Percentiles rank a stretch among this genome's conserved stretches.
These are phyloP conservation scores for Condylura cristata DNA, from an alignment of 2,113 vertebrate genomes.

Conservation along the genomic window DNA sequence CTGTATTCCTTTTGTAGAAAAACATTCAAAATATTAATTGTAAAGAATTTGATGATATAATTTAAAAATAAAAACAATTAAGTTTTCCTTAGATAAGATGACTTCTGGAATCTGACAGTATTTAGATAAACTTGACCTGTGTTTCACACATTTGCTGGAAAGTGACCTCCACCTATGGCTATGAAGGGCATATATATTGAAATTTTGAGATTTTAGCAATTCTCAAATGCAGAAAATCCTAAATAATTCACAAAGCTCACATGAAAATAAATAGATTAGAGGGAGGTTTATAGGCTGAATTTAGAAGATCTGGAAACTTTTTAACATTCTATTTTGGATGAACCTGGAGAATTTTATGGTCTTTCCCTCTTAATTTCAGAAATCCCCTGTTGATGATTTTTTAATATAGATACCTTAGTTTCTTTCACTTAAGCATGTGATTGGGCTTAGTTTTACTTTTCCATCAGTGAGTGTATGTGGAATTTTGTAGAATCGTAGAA, in stretches of 20 bases:
- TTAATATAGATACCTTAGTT: not conserved
- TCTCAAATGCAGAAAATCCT: not conserved
- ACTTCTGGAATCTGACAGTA: not conserved
- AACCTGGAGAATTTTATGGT: not conserved
- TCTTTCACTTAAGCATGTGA: not conserved
- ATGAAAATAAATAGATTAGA: not conserved
- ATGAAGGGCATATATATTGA: not conserved
- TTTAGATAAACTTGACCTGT: not conserved
- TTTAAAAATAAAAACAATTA: slow-evolving; percentile 27
- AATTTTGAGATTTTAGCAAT: not conserved
- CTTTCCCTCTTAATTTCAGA: not conserved
- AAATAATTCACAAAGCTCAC: not conserved
- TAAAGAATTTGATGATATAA: slow-evolving; percentile 10
- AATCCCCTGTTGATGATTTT: not conserved
- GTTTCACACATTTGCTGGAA: not conserved
- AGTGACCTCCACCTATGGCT: not conserved
- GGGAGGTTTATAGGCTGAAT: not conserved
- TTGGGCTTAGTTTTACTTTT: not conserved
- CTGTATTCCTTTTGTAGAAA: not conserved
- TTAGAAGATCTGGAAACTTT: not conserved
- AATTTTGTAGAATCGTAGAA: not conserved
- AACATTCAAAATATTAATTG: not conserved
- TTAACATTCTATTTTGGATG: not conserved
- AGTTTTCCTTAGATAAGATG: not conserved
- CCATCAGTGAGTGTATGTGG: not conserved